Evolutionary conservation across 1,140 invertebrate genomes (phyloP).

Genomic region (Paraescarpia echinospica): DNA sequence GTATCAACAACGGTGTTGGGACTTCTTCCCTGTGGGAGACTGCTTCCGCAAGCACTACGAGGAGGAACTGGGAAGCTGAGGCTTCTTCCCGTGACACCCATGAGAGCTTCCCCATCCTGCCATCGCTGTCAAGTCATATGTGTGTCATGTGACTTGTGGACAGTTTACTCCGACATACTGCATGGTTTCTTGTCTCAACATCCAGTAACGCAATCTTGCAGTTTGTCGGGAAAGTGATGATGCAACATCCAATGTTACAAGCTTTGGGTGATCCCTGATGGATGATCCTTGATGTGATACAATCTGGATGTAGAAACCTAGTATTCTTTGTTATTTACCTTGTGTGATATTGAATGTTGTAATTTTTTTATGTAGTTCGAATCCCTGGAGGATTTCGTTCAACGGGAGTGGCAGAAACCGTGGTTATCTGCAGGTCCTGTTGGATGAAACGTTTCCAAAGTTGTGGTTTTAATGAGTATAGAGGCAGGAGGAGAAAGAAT

Average conservation of each 20-base stretch:
- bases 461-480: background rate
- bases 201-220: background rate
- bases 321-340: background rate
- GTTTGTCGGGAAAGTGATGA: background rate
- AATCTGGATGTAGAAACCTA: background rate
- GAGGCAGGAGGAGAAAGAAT: background rate
- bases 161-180: background rate
- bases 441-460: background rate
- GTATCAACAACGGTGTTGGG: conserved; percentile 89
- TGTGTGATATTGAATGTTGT: background rate
- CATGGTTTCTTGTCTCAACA: background rate
- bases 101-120: background rate
- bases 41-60: conserved; percentile 99
- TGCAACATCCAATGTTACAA: background rate
- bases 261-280: background rate
- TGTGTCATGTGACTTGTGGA: background rate
- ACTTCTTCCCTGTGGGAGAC: conserved; percentile 99
- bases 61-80: conserved; percentile 63
- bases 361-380: background rate
- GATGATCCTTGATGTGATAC: background rate
- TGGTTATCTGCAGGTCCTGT: background rate
- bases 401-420: background rate
- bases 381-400: background rate
- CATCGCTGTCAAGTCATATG: background rate
- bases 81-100: background rate